Base-by-base conservation (phyloP, 92 coral and sea anemone genomes). In the Epizoanthus stellaris region DNA sequence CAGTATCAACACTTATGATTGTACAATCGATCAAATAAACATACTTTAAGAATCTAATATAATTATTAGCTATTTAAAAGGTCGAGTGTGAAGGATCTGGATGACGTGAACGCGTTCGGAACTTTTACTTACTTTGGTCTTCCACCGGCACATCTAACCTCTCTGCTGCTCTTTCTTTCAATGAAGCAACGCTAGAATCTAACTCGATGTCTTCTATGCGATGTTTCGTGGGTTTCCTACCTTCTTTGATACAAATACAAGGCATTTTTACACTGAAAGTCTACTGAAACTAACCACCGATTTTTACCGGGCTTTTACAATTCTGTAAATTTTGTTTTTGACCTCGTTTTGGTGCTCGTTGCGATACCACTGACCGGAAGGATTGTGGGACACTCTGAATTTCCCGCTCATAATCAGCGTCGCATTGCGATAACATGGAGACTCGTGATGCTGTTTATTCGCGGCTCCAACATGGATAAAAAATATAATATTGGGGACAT, bases 221-320 rank as follows among this genome's bases (percentile, higher is more conserved):
- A 82, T 94, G 94, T 85, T 91, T 94, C 10, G 88, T 69, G 77
- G 89, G 87, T 62, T 87, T 93, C 11, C 72, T 84, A 8, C 91
- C 91, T 83, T 93, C 96, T 67, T 94, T 94, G 70, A 96, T 84
- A 79, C 99, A 92, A 83, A 96, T 90, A 85, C 88, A 91, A 20
- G 99, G 97, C 99, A 96, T 96, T 82, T 82, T 85, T 10, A 45
- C 3, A 12, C 13, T 25, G 9, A 72, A 72, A 71, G 11, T 34
- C 17, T 13, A 25, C 20, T 52, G 40, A 71, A 39, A 68, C 21
- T 23, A n/a, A 23, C 72, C 1, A 52, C 43, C 16, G 36, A 52
- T 30, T 38, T 42, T 76, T 61, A 23, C 16, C 20, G 17, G 16
- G 58, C 13, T n/a, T 25, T 5, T 7, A 23, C 23, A 54, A 14